phyloP scores from a whole-genome alignment of 2,113 vertebrate species.

The Chloropsis cyanopogon region DNA sequence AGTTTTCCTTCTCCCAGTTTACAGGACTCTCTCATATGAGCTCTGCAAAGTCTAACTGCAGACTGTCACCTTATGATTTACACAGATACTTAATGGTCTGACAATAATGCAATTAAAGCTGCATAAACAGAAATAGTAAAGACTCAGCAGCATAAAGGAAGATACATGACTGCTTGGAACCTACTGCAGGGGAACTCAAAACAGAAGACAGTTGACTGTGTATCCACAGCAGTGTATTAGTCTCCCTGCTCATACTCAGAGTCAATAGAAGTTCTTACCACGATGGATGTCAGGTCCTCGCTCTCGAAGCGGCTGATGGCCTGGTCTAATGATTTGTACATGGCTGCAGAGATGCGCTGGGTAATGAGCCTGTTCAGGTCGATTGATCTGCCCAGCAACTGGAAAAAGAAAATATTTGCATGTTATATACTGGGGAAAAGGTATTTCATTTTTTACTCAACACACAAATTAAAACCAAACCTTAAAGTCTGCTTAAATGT shows the following conservation, averaged over 20 bases:
- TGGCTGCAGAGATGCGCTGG: constrained; percentile 95
- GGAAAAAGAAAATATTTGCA: neutral
- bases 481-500: neutral
- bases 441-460: neutral
- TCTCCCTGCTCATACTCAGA: neutral
- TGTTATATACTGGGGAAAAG: neutral
- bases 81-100: neutral
- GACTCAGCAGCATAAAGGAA: neutral
- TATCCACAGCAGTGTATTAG: neutral
- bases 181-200: neutral
- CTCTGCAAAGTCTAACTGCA: neutral
- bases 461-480: neutral
- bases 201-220: neutral
- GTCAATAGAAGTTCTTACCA: constrained; percentile 78
- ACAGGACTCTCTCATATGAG: neutral
- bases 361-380: constrained; percentile 98
- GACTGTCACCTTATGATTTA: neutral
- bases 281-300: constrained; percentile 96
- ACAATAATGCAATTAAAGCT: constrained; percentile 23
- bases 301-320: constrained; percentile 99
- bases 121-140: neutral
- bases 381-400: constrained; percentile 95
- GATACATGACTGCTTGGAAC: neutral
- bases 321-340: constrained; percentile 98
- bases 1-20: neutral